Evolutionary conservation across 2,888 invertebrate species (phyloP).

Genomic region (Dryobota labecula): DNA sequence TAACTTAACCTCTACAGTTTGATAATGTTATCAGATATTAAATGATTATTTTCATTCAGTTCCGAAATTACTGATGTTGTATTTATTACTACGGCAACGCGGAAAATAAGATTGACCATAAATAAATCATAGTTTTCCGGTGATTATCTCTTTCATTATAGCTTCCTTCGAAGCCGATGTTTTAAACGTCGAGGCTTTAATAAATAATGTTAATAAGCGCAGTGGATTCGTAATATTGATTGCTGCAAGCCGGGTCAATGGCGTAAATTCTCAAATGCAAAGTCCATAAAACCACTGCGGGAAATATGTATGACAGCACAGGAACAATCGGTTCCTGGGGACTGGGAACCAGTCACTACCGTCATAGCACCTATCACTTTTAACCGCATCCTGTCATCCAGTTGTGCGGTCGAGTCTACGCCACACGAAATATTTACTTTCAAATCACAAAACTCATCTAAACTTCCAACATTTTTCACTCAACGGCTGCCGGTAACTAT

Average conservation of each 20-base stretch:
- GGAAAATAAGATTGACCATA: neutral
- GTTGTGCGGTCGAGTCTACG: slow-evolving; percentile 67
- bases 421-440: slow-evolving; percentile 59
- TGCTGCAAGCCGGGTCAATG: neutral
- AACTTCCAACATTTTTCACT: slow-evolving; percentile 54
- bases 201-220: slow-evolving; percentile 19
- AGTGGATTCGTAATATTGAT: slow-evolving; percentile 15
- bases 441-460: slow-evolving; percentile 52
- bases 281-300: slow-evolving; percentile 30
- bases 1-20: slow-evolving; percentile 31
- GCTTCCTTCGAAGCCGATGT: slow-evolving; percentile 24
- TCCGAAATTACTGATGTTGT: slow-evolving; percentile 6
- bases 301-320: slow-evolving; percentile 44
- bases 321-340: slow-evolving; percentile 64
- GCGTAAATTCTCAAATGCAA: slow-evolving; percentile 15
- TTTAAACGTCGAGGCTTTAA: neutral
- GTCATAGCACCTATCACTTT: slow-evolving; percentile 65
- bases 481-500: slow-evolving; percentile 50
- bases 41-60: slow-evolving; percentile 6
- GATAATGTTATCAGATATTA: slow-evolving; percentile 40
- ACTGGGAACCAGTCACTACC: slow-evolving; percentile 59
- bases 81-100: slow-evolving; percentile 20
- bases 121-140: slow-evolving; percentile 14
- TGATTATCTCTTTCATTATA: slow-evolving; percentile 13
- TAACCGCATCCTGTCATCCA: slow-evolving; percentile 75